These are phyloP conservation scores for Meloidogyne chitwoodi DNA, from an alignment of 1,140 invertebrate genomes.

Conservation along the genomic window DNA sequence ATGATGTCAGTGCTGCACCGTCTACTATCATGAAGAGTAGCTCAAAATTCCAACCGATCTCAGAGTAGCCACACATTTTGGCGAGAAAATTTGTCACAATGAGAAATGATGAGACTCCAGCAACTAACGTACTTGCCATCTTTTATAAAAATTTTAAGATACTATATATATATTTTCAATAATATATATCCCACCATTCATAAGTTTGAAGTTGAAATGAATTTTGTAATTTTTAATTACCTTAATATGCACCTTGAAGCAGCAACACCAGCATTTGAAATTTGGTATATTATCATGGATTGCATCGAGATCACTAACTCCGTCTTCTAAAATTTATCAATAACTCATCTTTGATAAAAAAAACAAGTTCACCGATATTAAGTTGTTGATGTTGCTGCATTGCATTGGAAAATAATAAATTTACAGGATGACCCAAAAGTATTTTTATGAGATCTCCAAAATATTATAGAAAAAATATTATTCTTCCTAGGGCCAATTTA, in stretches of 20 bases:
- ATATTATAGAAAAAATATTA: too few relatives aligned
- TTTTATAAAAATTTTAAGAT: background rate
- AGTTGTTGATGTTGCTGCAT: background rate
- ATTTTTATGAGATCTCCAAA: too few relatives aligned
- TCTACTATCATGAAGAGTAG: conserved; percentile 38
- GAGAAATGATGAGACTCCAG: conserved; percentile 32
- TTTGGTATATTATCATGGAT: background rate
- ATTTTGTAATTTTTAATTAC: background rate
- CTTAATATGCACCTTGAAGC: conserved; percentile 1
- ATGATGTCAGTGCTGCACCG: conserved; percentile 28
- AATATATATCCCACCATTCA: too few relatives aligned
- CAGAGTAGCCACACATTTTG: conserved; percentile 39
- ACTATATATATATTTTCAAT: background rate
- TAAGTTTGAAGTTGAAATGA: too few relatives aligned
- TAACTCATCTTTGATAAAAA: background rate
- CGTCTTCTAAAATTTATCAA: background rate
- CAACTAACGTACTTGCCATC: conserved; percentile 24
- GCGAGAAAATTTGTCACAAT: conserved; percentile 36
- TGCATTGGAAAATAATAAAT: background rate
- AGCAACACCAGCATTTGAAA: conserved; percentile 5
- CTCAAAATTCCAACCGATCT: conserved; percentile 42
- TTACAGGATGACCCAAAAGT: background rate
- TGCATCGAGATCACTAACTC: background rate
- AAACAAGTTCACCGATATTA: background rate
- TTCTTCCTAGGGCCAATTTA: too few relatives aligned